These are phyloP conservation scores for Myrmecophaga tridactyla DNA, from an alignment of 2,113 vertebrate species.

Conservation along the genomic window DNA sequence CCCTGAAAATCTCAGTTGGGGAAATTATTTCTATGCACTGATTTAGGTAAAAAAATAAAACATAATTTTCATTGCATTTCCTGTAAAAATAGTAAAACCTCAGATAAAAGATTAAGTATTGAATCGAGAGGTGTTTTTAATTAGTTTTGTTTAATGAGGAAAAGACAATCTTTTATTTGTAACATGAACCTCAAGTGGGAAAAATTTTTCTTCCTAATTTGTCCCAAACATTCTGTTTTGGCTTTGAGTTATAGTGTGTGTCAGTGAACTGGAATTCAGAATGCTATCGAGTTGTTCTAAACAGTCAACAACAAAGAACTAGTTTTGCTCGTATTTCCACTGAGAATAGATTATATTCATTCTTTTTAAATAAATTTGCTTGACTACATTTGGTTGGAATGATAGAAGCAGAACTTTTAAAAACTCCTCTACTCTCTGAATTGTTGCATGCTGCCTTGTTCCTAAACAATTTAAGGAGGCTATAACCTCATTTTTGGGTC, in stretches of 20 bases:
- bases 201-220: conserved; percentile 38
- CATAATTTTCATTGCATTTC: conserved; percentile 3
- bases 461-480: background rate
- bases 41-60: background rate
- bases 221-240: conserved; percentile 37
- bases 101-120: background rate
- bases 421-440: background rate
- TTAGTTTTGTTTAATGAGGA: conserved; percentile 40
- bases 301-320: conserved; percentile 17
- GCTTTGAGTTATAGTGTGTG: conserved; percentile 2
- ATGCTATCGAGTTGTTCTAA: conserved; percentile 23
- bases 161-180: conserved; percentile 28
- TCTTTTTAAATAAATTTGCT: background rate
- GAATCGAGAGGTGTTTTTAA: background rate
- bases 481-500: background rate
- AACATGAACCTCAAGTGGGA: background rate
- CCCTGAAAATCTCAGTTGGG: background rate
- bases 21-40: background rate
- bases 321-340: conserved; percentile 2
- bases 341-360: background rate
- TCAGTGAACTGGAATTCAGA: conserved; percentile 42
- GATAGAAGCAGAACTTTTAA: background rate
- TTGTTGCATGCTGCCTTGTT: background rate
- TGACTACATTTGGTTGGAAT: background rate
- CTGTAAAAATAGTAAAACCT: background rate